Base-by-base conservation (phyloP, 2,888 invertebrate genomes). In the Cerceris rybyensis region DNA sequence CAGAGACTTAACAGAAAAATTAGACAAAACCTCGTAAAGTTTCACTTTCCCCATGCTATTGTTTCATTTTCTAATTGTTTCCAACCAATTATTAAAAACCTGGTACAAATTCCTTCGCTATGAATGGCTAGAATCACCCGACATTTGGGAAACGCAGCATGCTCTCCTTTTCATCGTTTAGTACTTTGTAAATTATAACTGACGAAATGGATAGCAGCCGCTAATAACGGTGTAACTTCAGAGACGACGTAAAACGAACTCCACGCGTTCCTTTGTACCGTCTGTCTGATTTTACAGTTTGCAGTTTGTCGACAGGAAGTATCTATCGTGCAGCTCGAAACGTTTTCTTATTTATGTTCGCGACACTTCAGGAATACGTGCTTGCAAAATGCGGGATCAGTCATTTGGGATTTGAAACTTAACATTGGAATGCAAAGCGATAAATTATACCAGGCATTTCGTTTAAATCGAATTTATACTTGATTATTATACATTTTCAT, bases 81-180 rank as follows among this genome's bases (percentile, higher is more conserved):
- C 1, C 1, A 28, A 28, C 2, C 28, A 4, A 28, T 4, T 28
- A 28, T 28, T 28, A 28, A 28, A 1, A 1, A 28, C 28, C 28
- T 4, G 28, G 28, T 28, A 28, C 4, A 2, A 28, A 4, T 1
- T 4, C 28, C 28, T 28, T 28, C 28, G 28, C 28, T 28, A 28
- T 4, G 28, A 28, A 28, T 28, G 28, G 28, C 28, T 28, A 13
- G 1, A 54, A 7, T 57, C 16, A 11, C 6, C n/a, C 55, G 17
- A 57, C 13, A 57, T 78, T 78, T 75, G 71, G 46, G 58, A 50
- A 63, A 58, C 59, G 55, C 28, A 58, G 52, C 42, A 16, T 16
- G 8, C 50, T 2, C 39, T 13, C 1, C 11, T 16, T 4, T 50
- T 16, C 58, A 39, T 41, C 60, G 28, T n/a, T 61, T 66, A 60